phyloP scores from a whole-genome alignment of 1,140 invertebrate species.

The Palaemon carinicauda region DNA sequence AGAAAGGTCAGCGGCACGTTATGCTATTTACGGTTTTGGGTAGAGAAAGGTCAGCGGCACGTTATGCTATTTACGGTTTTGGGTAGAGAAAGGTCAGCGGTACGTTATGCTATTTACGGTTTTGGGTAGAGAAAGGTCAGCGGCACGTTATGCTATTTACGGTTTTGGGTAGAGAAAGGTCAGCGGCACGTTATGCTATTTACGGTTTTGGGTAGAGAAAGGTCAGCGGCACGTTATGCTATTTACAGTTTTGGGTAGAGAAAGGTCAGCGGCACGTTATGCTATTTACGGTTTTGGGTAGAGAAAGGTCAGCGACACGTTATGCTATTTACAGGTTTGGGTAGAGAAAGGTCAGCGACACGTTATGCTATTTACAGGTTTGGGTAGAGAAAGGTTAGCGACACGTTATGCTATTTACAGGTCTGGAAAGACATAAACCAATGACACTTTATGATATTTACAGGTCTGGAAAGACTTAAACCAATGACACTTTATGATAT shows the following conservation, averaged over 20 bases:
- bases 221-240: no score
- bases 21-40: slow-evolving; percentile 11
- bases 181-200: no score
- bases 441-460: no score
- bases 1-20: not conserved
- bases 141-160: not conserved
- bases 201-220: slow-evolving; percentile 24
- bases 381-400: slow-evolving; percentile 1
- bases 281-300: slow-evolving; percentile 14
- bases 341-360: not conserved
- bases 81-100: not conserved
- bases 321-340: slow-evolving; percentile 13
- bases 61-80: not conserved
- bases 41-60: not conserved
- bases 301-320: not conserved
- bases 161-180: slow-evolving; percentile 19
- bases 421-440: not conserved
- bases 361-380: not conserved
- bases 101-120: not conserved
- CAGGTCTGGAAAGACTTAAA: slow-evolving; percentile 26
- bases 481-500: no score
- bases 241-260: slow-evolving; percentile 29
- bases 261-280: no score
- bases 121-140: slow-evolving; percentile 1
- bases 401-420: not conserved